These are phyloP conservation scores for Pelosia muscerda DNA, from an alignment of 2,888 invertebrate species.

Conservation along the genomic window DNA sequence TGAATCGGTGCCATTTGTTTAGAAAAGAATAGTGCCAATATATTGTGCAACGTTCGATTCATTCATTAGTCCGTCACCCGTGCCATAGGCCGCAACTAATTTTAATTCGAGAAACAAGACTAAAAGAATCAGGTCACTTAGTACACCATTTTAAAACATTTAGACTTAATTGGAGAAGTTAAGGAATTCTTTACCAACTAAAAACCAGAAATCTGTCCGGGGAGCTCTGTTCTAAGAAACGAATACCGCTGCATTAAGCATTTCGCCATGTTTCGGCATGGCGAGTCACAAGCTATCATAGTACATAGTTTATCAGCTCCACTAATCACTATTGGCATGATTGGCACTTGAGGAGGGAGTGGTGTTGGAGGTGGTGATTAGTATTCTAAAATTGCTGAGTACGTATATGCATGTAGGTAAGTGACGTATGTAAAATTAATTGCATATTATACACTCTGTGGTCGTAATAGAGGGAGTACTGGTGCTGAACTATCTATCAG, in stretches of 20 bases:
- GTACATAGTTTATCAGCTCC: too few species aligned
- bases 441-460: neutral
- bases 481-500: neutral
- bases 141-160: neutral
- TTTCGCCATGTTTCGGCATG: too few species aligned
- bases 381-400: neutral
- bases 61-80: conserved; percentile 67
- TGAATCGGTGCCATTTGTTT: conserved; percentile 72
- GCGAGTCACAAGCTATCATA: too few species aligned
- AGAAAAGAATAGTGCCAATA: conserved; percentile 69
- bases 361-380: neutral
- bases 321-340: neutral
- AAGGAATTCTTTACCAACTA: neutral
- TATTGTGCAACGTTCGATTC: conserved; percentile 62
- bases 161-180: neutral
- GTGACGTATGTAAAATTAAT: neutral
- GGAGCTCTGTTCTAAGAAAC: neutral
- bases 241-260: too few species aligned
- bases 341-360: neutral
- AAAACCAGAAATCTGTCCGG: neutral
- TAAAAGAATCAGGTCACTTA: neutral
- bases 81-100: conserved; percentile 31
- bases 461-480: neutral
- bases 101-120: conserved; percentile 6
- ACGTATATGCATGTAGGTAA: neutral